Evolutionary conservation across 1,140 invertebrate genomes (phyloP).

Genomic region (Dreissena polymorpha): DNA sequence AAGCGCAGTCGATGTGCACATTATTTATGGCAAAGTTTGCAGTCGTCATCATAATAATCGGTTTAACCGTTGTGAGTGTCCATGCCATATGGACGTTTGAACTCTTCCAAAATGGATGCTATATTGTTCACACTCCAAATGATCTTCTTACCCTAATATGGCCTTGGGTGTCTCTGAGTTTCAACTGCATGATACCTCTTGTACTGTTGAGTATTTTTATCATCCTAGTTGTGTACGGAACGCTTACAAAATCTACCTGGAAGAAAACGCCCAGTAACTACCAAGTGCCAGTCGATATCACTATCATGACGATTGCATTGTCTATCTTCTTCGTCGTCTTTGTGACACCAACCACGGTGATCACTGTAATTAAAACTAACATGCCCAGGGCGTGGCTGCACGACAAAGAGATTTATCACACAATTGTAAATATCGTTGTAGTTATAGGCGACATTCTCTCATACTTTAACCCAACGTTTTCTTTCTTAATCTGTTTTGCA

Average conservation of each 20-base stretch:
- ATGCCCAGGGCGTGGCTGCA: constrained; percentile 64
- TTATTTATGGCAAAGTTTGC: constrained; percentile 73
- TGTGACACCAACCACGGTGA: constrained; percentile 70
- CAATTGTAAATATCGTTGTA: constrained; percentile 1
- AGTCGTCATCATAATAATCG: constrained; percentile 68
- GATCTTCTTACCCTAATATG: constrained; percentile 73
- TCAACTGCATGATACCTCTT: constrained; percentile 73
- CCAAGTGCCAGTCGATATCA: constrained; percentile 56
- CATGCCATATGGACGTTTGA: constrained; percentile 76
- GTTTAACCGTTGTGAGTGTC: constrained; percentile 72
- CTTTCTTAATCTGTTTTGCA: constrained; percentile 51
- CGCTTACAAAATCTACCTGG: constrained; percentile 66
- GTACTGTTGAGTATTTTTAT: constrained; percentile 67
- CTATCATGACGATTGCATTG: constrained; percentile 65
- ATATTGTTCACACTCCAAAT: constrained; percentile 60
- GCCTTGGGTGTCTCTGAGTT: constrained; percentile 74
- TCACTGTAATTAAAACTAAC: constrained; percentile 70
- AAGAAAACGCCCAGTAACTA: constrained; percentile 54
- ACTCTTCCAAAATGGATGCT: constrained; percentile 70
- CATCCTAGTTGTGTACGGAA: constrained; percentile 63
- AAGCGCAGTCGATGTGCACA: constrained; percentile 67
- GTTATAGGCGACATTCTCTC: constrained; percentile 28
- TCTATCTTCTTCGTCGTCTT: constrained; percentile 70
- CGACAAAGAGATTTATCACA: constrained; percentile 42
- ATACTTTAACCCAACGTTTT: constrained; percentile 42